phyloP scores from a whole-genome alignment of 2,888 invertebrate genomes.

The Andrena bucephala region DNA sequence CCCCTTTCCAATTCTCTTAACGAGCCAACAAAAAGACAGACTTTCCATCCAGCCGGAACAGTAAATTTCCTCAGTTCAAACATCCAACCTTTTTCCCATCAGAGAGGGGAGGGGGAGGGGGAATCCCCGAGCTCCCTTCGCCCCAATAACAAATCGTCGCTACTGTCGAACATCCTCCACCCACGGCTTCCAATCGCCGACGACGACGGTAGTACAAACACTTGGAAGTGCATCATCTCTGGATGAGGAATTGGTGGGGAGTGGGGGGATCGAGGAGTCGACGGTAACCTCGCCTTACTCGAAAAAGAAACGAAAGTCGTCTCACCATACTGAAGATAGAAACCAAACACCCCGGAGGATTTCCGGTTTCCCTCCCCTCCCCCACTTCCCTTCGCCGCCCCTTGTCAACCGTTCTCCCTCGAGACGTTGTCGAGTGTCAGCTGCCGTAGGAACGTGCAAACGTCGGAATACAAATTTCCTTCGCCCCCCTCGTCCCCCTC shows the following conservation, averaged over 20 bases:
- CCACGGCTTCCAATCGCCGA: not conserved
- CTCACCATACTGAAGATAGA: conserved; percentile 1
- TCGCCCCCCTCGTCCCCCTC: not conserved
- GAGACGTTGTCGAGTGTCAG: conserved; percentile 36
- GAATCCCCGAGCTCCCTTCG: not conserved
- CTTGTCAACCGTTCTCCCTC: not conserved
- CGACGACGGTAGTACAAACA: conserved; percentile 23
- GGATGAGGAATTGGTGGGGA: no score
- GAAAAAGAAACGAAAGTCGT: conserved; percentile 15
- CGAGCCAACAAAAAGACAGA: no score
- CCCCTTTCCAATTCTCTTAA: no score
- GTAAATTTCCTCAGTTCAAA: no score
- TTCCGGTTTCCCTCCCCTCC: conserved; percentile 22
- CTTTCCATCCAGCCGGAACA: no score
- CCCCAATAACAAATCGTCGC: conserved; percentile 31
- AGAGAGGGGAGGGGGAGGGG: no score
- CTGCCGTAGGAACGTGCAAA: conserved; percentile 26
- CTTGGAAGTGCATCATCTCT: not conserved
- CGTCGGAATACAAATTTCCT: conserved; percentile 35
- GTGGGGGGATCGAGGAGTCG: not conserved
- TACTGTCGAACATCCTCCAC: not conserved
- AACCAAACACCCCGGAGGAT: conserved; percentile 21
- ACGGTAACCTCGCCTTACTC: not conserved
- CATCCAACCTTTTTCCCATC: not conserved
- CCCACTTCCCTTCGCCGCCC: not conserved